Evolutionary conservation across 2,797 vertebrate genomes (phyloP).

Genomic region (Gallinago stenura): DNA sequence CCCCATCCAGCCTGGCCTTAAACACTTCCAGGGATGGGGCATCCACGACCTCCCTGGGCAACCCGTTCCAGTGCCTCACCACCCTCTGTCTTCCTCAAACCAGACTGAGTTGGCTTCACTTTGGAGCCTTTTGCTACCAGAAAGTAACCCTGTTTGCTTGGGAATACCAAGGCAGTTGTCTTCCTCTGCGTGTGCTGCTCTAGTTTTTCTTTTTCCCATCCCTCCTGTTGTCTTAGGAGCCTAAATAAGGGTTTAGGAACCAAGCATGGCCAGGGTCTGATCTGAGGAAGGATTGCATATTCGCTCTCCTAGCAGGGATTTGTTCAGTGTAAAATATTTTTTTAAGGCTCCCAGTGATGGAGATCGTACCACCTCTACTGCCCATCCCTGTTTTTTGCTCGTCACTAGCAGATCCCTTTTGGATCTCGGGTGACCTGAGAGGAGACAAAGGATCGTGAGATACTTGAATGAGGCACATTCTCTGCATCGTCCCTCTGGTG

Average conservation of each 20-base stretch:
- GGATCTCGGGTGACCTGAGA: not conserved
- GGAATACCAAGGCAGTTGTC: not conserved
- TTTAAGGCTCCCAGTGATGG: not conserved
- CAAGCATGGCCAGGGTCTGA: not conserved
- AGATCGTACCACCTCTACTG: not conserved
- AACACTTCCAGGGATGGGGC: too few relatives aligned
- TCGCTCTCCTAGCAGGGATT: not conserved
- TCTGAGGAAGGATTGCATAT: not conserved
- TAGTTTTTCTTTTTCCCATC: not conserved
- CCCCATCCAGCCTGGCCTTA: too few relatives aligned
- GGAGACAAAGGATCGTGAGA: not conserved
- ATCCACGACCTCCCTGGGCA: too few relatives aligned
- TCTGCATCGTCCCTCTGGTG: not conserved
- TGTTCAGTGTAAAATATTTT: not conserved
- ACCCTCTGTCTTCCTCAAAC: not conserved
- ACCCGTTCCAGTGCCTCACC: too few relatives aligned
- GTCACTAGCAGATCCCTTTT: not conserved
- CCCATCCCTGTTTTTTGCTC: not conserved
- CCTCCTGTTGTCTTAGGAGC: not conserved
- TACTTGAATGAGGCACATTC: fast-evolving
- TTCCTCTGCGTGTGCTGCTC: not conserved
- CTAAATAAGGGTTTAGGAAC: not conserved
- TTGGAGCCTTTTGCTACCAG: not conserved
- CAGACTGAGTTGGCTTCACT: not conserved
- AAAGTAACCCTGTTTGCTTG: too few relatives aligned